A percentile compares a stretch with the other conserved stretches of the same genome.
These are phyloP conservation scores for Ariolimax columbianus DNA, from an alignment of 2,888 invertebrate genomes.

Conservation along the genomic window DNA sequence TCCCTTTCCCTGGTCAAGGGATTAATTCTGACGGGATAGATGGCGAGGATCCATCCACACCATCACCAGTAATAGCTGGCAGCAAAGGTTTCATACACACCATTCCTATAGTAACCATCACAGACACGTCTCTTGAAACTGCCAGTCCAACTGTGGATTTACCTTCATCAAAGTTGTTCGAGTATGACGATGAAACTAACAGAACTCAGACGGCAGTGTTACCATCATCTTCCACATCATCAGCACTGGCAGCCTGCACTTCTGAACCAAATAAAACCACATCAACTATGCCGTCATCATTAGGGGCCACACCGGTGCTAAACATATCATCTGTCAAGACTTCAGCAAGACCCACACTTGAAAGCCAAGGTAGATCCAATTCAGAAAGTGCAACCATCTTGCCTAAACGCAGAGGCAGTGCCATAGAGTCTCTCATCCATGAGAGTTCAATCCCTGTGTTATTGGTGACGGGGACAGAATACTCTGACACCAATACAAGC, in stretches of 20 bases:
- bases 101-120: slow-evolving; percentile 50
- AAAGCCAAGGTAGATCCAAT: slow-evolving; percentile 39
- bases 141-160: slow-evolving; percentile 40
- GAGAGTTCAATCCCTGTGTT: slow-evolving; percentile 44
- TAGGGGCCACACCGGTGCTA: neutral
- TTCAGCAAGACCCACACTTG: slow-evolving; percentile 21
- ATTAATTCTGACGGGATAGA: neutral
- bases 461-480: slow-evolving; percentile 22
- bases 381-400: slow-evolving; percentile 41
- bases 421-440: slow-evolving; percentile 40
- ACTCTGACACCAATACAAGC: slow-evolving; percentile 2
- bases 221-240: neutral
- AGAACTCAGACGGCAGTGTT: neutral
- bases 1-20: slow-evolving; percentile 61
- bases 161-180: neutral
- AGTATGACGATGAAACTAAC: neutral
- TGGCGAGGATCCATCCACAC: neutral
- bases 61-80: slow-evolving; percentile 9
- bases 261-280: slow-evolving; percentile 33
- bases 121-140: slow-evolving; percentile 42
- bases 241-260: neutral
- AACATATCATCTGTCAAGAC: slow-evolving; percentile 20
- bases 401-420: slow-evolving; percentile 31
- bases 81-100: slow-evolving; percentile 33
- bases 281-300: slow-evolving; percentile 13